These are phyloP conservation scores for Endomychus coccineus DNA, from an alignment of 2,888 invertebrate genomes.

Conservation along the genomic window DNA sequence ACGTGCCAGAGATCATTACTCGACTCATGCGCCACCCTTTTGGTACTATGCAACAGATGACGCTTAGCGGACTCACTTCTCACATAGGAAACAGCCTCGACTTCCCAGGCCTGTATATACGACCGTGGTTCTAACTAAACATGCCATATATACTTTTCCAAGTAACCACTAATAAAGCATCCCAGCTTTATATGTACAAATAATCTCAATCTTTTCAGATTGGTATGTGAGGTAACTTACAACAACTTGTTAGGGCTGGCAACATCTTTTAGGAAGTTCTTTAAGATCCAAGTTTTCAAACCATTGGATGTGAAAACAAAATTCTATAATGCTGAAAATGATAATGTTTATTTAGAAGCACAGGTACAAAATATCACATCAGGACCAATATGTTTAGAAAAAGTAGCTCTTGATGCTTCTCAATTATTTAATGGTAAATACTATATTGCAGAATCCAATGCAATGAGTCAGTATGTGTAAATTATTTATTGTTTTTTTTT, in stretches of 20 bases:
- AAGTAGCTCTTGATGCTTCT: slow-evolving; percentile 88
- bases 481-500: slow-evolving; percentile 16
- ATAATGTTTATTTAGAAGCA: slow-evolving; percentile 66
- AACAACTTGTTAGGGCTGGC: slow-evolving; percentile 65
- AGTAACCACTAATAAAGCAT: too few relatives aligned
- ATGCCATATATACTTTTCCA: too few relatives aligned
- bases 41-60: too few relatives aligned
- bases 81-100: too few relatives aligned
- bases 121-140: too few relatives aligned
- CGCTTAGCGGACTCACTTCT: too few relatives aligned
- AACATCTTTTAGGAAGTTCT: slow-evolving; percentile 90
- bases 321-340: slow-evolving; percentile 88
- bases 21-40: too few relatives aligned
- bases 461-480: not conserved
- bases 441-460: not conserved
- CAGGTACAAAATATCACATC: slow-evolving; percentile 88
- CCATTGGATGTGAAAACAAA: slow-evolving; percentile 98
- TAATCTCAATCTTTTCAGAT: slow-evolving; percentile 46
- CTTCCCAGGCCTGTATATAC: too few relatives aligned
- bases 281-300: slow-evolving; percentile 96
- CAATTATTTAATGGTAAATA: slow-evolving; percentile 67
- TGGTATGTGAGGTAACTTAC: slow-evolving; percentile 95
- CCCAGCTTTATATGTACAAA: too few relatives aligned
- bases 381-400: slow-evolving; percentile 87
- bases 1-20: too few relatives aligned